phyloP scores from a whole-genome alignment of 2,113 vertebrate genomes.

The Arenaria interpres region DNA sequence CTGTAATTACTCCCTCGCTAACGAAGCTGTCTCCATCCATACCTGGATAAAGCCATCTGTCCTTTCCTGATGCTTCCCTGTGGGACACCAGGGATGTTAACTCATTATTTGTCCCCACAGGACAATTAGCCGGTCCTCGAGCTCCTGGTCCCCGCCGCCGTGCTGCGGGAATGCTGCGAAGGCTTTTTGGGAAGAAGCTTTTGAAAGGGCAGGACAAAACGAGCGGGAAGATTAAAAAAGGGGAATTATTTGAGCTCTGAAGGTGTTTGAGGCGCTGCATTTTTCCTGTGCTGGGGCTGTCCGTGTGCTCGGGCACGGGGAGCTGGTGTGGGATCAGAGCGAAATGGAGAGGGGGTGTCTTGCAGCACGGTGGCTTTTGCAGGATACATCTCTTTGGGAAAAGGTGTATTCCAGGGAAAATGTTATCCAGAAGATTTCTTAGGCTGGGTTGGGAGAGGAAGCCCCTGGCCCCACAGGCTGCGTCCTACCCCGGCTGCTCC shows the following conservation, averaged over 20 bases:
- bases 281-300: neutral
- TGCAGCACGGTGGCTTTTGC: neutral
- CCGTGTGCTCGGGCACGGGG: fast-evolving
- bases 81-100: neutral
- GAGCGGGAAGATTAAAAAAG: neutral
- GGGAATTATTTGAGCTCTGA: fast-evolving
- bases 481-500: neutral
- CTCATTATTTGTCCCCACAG: neutral
- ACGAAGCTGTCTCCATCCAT: neutral
- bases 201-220: neutral
- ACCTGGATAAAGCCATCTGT: fast-evolving
- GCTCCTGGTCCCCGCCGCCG: fast-evolving
- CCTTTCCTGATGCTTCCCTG: neutral
- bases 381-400: neutral
- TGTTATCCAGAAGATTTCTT: neutral
- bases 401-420: neutral
- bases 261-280: neutral
- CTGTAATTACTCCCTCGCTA: neutral
- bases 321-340: neutral
- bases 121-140: neutral
- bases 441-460: neutral
- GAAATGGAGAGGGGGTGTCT: no score
- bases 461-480: neutral
- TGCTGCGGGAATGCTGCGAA: neutral
- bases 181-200: neutral